phyloP scores from a whole-genome alignment of 2,888 invertebrate genomes.

The Tanytarsus gracilentus region DNA sequence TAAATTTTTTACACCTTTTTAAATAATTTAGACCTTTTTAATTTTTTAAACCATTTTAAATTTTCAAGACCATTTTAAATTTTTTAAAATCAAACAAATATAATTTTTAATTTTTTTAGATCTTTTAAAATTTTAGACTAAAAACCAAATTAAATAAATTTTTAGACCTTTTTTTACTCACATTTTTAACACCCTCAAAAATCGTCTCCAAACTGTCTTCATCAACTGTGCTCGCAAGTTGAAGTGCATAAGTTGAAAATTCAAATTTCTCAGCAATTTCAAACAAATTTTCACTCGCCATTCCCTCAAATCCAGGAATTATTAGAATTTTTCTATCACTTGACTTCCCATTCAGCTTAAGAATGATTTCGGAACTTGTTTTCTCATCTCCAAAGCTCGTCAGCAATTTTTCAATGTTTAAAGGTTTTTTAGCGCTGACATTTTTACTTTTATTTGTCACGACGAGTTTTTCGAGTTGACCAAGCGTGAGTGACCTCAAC shows the following conservation, averaged over 20 bases:
- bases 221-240: slow-evolving; percentile 36
- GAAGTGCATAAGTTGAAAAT: slow-evolving; percentile 36
- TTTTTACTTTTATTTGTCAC: background rate
- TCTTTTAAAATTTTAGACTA: too few species aligned
- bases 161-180: slow-evolving; percentile 33
- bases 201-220: slow-evolving; percentile 35
- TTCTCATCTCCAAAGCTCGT: slow-evolving; percentile 49
- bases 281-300: slow-evolving; percentile 44
- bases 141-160: too few species aligned
- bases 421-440: background rate
- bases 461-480: slow-evolving; percentile 12
- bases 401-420: slow-evolving; percentile 39
- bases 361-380: slow-evolving; percentile 44
- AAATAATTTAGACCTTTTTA: too few species aligned
- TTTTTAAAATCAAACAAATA: too few species aligned
- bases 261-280: slow-evolving; percentile 35
- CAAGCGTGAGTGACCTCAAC: slow-evolving; percentile 63
- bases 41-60: too few species aligned
- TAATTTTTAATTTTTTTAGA: too few species aligned
- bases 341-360: slow-evolving; percentile 44
- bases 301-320: slow-evolving; percentile 61
- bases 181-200: slow-evolving; percentile 35
- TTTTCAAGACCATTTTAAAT: too few species aligned
- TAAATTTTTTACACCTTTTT: too few species aligned
- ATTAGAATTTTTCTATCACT: slow-evolving; percentile 42